Evolutionary conservation across 92 coral and sea anemone genomes (phyloP), one percentile per base, ranked within the genome.

Genomic region (Desmophyllum pertusum): DNA sequence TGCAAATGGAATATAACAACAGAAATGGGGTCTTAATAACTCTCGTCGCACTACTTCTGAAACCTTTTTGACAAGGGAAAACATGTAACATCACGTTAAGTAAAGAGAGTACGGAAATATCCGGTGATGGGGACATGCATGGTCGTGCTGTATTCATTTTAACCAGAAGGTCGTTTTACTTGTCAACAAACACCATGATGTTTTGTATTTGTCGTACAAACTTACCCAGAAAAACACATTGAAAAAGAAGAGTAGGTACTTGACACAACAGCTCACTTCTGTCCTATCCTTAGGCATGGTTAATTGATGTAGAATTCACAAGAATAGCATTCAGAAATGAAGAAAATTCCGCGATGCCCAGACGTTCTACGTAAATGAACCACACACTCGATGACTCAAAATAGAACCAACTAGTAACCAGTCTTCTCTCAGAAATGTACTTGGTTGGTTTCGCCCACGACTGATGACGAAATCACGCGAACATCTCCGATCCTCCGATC

Each of bases 221-320:
- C 99, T 94, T 84, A 97, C 99, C 99, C 99, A 97, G 88, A 97
- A 97, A 89, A 97, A 84, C 80, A 97, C 98, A 83, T 96, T 97
- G 89, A 97, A 97, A 93, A 94, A 97, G 87, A 97, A 97, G 57
- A 97, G 79, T 52, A 97, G 81, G 78, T 97, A 97, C 82, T 97
- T 97, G 52, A 97, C 99, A 76, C 96, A 94, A 33, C 87, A 85
- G 89, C 99, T 97, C 37, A 97, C 98, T 94, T 97, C 99, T 76
- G 95, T 92, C 10, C 73, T 86, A 8, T 97, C 99, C 73, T 86
- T 89, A 37, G 95, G 90, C 98, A 94, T 94, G 35, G 79, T 36
- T 65, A 30, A 57, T 33, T 37, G 73, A 35, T 67, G 62, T 11
- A 30, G 40, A 62, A 63, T 21, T 48, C 51, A 48, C 73, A 37